Conservation (phyloP, 2,113 vertebrate genomes). For the Maccullochella peelii region DNA sequence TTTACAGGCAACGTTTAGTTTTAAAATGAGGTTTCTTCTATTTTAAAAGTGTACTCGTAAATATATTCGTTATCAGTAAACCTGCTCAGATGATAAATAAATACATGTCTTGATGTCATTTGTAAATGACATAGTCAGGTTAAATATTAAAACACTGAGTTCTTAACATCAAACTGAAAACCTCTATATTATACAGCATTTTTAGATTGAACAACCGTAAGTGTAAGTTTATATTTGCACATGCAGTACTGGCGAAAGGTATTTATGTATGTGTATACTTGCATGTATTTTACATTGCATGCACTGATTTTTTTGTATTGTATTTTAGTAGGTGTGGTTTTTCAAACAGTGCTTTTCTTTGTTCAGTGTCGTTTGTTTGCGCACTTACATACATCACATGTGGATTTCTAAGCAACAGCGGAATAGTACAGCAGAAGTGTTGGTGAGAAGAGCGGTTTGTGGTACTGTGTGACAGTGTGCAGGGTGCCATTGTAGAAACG, state of each 20-base stretch:
- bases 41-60: constrained; percentile 7
- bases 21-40: constrained; percentile 5
- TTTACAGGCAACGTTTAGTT: constrained; percentile 26
- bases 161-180: background rate
- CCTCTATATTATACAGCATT: background rate
- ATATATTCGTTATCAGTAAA: constrained; percentile 5
- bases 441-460: constrained; percentile 75
- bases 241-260: background rate
- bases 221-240: background rate
- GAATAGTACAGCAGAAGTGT: constrained; percentile 70
- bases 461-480: constrained; percentile 77
- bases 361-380: constrained; percentile 32
- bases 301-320: no score
- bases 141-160: background rate
- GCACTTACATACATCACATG: constrained; percentile 49
- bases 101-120: background rate
- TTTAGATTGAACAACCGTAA: background rate
- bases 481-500: constrained; percentile 83
- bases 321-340: constrained; percentile 34
- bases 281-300: constrained; percentile 16
- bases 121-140: background rate
- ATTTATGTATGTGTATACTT: background rate
- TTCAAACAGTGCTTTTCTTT: constrained; percentile 27
- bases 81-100: background rate
- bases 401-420: constrained; percentile 60